Percentiles rank a stretch among this genome's conserved stretches.
Conservation (phyloP, 2,888 invertebrate species). For the Allacma fusca region DNA sequence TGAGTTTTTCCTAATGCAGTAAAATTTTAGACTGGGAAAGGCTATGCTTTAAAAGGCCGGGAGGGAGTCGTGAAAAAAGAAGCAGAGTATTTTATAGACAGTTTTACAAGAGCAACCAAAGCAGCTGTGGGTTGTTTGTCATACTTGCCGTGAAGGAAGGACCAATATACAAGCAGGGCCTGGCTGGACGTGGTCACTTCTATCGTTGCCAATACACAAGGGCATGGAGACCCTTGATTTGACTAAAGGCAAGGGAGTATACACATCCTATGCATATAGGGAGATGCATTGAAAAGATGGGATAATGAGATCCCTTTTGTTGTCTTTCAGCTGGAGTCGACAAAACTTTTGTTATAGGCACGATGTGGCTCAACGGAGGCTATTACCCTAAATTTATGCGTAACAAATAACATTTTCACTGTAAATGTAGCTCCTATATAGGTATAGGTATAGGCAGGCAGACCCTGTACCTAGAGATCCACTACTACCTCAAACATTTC, state of each 20-base stretch:
- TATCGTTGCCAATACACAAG: not conserved
- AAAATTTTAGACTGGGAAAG: too few relatives aligned
- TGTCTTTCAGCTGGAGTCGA: conserved; percentile 26
- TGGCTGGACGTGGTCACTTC: conserved; percentile 17
- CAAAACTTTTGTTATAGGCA: conserved; percentile 17
- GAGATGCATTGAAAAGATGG: conserved; percentile 13
- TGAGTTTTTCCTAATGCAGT: too few relatives aligned
- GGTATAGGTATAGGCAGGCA: too few relatives aligned
- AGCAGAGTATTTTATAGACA: too few relatives aligned
- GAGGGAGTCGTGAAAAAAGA: too few relatives aligned
- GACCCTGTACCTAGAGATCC: too few relatives aligned
- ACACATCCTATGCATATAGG: not conserved
- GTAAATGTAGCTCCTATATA: too few relatives aligned
- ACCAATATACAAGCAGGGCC: not conserved
- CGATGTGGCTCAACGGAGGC: conserved; percentile 8
- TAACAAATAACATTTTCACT: conserved; percentile 3
- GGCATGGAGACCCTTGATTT: conserved; percentile 6
- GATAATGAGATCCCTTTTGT: conserved; percentile 33
- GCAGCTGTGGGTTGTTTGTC: too few relatives aligned
- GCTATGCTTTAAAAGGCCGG: too few relatives aligned
- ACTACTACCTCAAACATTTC: too few relatives aligned
- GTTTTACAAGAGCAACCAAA: too few relatives aligned
- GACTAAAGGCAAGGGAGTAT: conserved; percentile 5
- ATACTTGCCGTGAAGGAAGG: too few relatives aligned
- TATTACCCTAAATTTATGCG: conserved; percentile 1